A percentile compares a stretch with the other conserved stretches of the same genome.
Evolutionary conservation across 2,797 vertebrate genomes (phyloP).

Genomic region (Pipistrellus nathusii): DNA sequence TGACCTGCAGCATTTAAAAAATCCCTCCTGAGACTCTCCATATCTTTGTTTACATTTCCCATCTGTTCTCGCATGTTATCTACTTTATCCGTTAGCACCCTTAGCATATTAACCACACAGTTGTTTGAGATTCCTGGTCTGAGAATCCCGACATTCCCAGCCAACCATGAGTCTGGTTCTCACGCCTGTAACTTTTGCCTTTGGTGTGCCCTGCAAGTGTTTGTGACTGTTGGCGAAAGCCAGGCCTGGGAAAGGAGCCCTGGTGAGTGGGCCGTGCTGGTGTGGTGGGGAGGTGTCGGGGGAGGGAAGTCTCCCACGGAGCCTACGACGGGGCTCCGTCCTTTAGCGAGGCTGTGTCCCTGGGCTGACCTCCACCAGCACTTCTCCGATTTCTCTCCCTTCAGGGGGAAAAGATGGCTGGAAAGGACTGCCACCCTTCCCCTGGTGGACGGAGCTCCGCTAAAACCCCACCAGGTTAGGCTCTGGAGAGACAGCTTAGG

Average conservation of each 20-base stretch:
- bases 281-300: neutral
- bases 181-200: neutral
- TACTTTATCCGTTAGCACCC: neutral
- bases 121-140: slow-evolving; percentile 33
- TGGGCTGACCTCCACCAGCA: neutral
- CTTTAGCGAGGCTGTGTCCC: neutral
- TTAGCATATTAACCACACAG: neutral
- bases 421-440: neutral
- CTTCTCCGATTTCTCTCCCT: neutral
- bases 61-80: neutral
- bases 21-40: slow-evolving; percentile 25
- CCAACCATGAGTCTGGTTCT: neutral
- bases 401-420: neutral
- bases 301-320: neutral
- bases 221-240: neutral
- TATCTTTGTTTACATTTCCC: slow-evolving; percentile 40
- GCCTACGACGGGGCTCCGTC: neutral
- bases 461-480: neutral
- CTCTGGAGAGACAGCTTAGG: neutral
- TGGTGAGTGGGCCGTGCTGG: neutral
- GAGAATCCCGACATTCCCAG: neutral
- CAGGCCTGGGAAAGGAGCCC: neutral
- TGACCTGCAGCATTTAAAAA: neutral
- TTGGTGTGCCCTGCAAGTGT: neutral
- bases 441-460: neutral